Evolutionary conservation across 2,113 vertebrate species (phyloP), one percentile per base, ranked within the genome.

Genomic region (Abramis brama): DNA sequence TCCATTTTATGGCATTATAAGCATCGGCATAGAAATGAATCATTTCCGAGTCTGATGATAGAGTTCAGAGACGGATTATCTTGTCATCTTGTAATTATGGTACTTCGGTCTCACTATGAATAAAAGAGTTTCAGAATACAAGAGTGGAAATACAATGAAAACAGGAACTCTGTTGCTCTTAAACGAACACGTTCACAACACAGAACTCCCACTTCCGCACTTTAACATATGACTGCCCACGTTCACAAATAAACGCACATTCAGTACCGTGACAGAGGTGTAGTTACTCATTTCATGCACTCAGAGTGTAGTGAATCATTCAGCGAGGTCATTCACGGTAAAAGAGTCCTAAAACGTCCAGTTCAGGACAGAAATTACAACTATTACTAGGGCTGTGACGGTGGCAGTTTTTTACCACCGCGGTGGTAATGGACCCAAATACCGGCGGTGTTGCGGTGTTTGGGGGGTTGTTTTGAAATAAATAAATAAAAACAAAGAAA

Each of bases 1-100:
- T 36, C 27, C 3, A 36, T 36, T 68, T 70, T 70, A 30, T 64
- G 12, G 11, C n/a, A 27, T 30, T 64, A 4, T 64, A 30, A 30
- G 25, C 25, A 25, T 30, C 21, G 36, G 36, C 70, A n/a, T 12
- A 6, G 19, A 21, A 39, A 71, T 39, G 39, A 71, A 21, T 43
- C 0, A 71, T 71, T 71, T 43, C 19, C 5, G 66, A 21, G 36
- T 43, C 68, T 21, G 36, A 43, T 71, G 33, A 21, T 6, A 4
- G 6, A 39, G 71, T 45, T 74, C 71, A 25, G 71, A 74, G 71
- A 23, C 25, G 71, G 25, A 74, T 45, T 2, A 45, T 45, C 43
- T 74, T 25, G 71, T 45, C 71, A 25, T 47, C 71, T 74, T 7
- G 11, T 74, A 47, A 74, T 74, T 74, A 74, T 74, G 71, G 39